Evolutionary conservation across 2,888 invertebrate species (phyloP), one percentile per base, ranked within the genome.

Genomic region (Onthophagus sagittarius): DNA sequence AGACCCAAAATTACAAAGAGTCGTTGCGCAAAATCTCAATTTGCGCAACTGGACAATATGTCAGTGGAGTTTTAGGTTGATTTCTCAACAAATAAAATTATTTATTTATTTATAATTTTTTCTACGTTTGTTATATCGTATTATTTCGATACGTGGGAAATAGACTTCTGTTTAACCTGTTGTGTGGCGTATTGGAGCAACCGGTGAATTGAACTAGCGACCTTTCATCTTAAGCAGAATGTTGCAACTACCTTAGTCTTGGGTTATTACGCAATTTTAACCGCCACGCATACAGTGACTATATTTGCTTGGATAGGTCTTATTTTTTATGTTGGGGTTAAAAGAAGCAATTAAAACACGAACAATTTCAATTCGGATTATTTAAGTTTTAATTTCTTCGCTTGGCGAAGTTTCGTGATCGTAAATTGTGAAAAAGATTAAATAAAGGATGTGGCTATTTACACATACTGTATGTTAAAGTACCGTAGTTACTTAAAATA

Each of bases 181-280:
- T 53, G 39, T 53, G 79, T 74, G 76, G 73, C 76, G 74, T 78
- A 81, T 81, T 81, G 81, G 39, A 80, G 79, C 76, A 76, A 76
- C 77, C 78, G 75, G 75, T 76, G 77, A 39, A 80, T 81, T 81
- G 83, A 82, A 83, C 83, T 81, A 80, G 78, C 82, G 82, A 83
- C 83, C 83, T 83, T 83, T 83, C 75, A 71, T 70, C 78, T 76
- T 15, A 15, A 23, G 64, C 64, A 15, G 67, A n/a, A 9, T 67
- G 67, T 76, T 76, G 80, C 77, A 79, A 78, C 75, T 71, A 73
- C 71, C 39, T 75, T 71, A 71, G 74, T 75, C 74, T 74, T 75
- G 73, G 31, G 65, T 71, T 67, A 70, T 75, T 73, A 63, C 67
- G 73, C 63, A 15, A 64, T 69, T 64, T 63, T 67, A 67, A n/a